Evolutionary conservation across 1,140 invertebrate genomes (phyloP).

Genomic region (Saccostrea glomerata): DNA sequence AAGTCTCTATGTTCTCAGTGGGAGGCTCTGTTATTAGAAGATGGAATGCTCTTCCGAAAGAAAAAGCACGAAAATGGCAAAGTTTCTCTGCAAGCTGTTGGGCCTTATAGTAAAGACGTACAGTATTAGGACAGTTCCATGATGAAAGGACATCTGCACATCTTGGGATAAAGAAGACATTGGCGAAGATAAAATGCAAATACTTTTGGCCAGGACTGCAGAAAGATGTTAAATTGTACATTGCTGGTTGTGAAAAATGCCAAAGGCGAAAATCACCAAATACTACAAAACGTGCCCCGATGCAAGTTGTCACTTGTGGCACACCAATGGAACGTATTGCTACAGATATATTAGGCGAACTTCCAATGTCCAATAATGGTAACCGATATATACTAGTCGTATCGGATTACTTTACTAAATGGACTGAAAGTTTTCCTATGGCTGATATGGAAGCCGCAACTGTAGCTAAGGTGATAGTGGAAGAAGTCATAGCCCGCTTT

Average conservation of each 20-base stretch:
- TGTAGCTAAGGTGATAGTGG: slow-evolving; percentile 41
- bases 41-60: background rate
- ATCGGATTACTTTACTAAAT: slow-evolving; percentile 36
- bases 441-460: slow-evolving; percentile 25
- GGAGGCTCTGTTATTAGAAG: background rate
- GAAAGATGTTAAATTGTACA: slow-evolving; percentile 11
- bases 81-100: background rate
- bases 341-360: slow-evolving; percentile 20
- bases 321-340: slow-evolving; percentile 35
- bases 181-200: background rate
- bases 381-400: slow-evolving; percentile 47
- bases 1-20: slow-evolving; percentile 9
- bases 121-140: background rate
- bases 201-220: slow-evolving; percentile 27
- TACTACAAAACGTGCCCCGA: slow-evolving; percentile 24
- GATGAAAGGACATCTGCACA: slow-evolving; percentile 19
- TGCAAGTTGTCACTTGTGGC: background rate
- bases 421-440: slow-evolving; percentile 32
- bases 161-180: slow-evolving; percentile 7
- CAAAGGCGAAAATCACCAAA: background rate
- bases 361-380: background rate
- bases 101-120: background rate
- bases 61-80: background rate
- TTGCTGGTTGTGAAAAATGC: slow-evolving; percentile 1
- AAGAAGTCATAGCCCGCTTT: slow-evolving; percentile 64